A percentile compares a stretch with the other conserved stretches of the same genome.
Conservation (phyloP, 2,113 vertebrate genomes). For the Chloropsis cyanopogon region DNA sequence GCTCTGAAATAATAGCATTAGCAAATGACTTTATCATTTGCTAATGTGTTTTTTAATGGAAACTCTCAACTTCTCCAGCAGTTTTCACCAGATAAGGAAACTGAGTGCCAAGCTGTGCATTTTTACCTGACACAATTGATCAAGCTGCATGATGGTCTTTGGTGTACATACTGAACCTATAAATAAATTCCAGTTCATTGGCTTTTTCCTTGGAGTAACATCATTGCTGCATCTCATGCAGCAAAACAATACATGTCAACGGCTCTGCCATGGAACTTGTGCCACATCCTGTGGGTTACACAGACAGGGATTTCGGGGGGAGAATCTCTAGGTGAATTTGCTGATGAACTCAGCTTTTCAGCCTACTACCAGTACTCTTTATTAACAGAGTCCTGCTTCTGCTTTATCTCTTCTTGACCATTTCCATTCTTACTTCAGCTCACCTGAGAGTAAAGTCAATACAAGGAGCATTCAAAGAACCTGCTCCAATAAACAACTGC, state of each 20-base stretch:
- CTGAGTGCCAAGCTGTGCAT: not conserved
- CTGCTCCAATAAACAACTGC: not conserved
- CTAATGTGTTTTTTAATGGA: conserved; percentile 10
- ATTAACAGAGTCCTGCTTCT: not conserved
- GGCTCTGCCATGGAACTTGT: not conserved
- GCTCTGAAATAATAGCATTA: not conserved
- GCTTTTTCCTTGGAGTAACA: not conserved
- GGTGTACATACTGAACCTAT: conserved; percentile 58
- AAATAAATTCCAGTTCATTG: conserved; percentile 70
- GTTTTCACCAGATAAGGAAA: conserved; percentile 1
- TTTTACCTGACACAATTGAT: conserved; percentile 19
- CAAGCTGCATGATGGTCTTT: conserved; percentile 45
- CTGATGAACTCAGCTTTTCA: not conserved
- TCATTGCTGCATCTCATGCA: not conserved
- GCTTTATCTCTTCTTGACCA: fast-evolving
- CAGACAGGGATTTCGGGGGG: fast-evolving
- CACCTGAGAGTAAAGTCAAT: not conserved
- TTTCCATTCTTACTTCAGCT: not conserved
- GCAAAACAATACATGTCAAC: fast-evolving
- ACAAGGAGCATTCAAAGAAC: not conserved
- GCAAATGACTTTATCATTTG: not conserved
- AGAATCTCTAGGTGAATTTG: not conserved
- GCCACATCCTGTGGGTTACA: not conserved
- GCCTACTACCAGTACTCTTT: fast-evolving
- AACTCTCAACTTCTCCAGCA: not conserved